Base-by-base conservation (phyloP, 2,888 invertebrate species). In the Agapetus fuscipes region DNA sequence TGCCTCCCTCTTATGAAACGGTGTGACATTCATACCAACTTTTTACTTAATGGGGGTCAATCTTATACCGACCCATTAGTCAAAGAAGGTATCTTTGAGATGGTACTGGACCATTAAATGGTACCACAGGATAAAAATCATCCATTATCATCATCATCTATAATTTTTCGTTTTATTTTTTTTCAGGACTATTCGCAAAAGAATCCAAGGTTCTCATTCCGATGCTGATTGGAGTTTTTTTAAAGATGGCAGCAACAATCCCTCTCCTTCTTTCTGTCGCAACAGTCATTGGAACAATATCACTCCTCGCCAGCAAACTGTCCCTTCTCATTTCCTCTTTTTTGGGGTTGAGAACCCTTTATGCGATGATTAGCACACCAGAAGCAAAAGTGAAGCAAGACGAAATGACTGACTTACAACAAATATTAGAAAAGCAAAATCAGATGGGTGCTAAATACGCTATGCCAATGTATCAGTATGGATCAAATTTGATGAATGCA, bases 241-340 rank as follows among this genome's bases (percentile, higher is more conserved):
- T 59, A 7, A 59, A 59, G 46, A 50, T 58, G 13, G 39, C 54
- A 16, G 50, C 55, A 10, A 34, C 57, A 1, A 48, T 58, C 17
- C 59, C 59, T 3, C 30, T 58, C 5, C 50, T 57, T n/a, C 43
- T 60, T n/a, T 48, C 53, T 3, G 55, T 57, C 37, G 49, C 59
- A 11, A 51, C 52, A 1, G 40, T 60, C 1, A 43, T 59, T 2
- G 54, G 55, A 13, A 39, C 53, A n/a, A 49, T 56, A 48, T 55
- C 57, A 17, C 50, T 59, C 16, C 34, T 59, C 5, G 47, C 54
- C 9, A 52, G 58, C 30, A 60, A 58, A 33, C 26, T 59, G 3
- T 56, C 57, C 20, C 51, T 58, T 1, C 17, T 58, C 10, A 45
- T 57, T 17, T 53, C 58, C 1, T 43, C 48, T 12, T 17, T 56